Evolutionary conservation across 2,888 invertebrate species (phyloP), one percentile per base, ranked within the genome.

Genomic region (Ormyrus pomaceus): DNA sequence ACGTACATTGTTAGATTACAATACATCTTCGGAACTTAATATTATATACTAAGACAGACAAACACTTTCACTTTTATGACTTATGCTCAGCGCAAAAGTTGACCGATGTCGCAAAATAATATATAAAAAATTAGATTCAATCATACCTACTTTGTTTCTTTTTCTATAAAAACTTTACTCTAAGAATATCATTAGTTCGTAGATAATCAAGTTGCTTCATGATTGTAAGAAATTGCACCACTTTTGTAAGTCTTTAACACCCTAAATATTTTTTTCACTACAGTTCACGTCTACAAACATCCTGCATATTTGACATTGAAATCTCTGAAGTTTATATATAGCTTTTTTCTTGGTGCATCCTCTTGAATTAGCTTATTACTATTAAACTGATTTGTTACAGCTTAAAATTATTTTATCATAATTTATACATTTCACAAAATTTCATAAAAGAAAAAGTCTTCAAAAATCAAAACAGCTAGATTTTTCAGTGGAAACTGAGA

Each of bases 1-100:
- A 77, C 77, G 62, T 72, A 80, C 62, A 73, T 62, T 72, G 62
- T 72, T 79, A 62, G 62, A 65, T 70, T 65, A 74, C 79, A 64
- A 9, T 6, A 65, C 70, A 71, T 66, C 70, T 70, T 55, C 61
- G 59, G 13, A 71, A 71, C 71, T 62, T 79, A 68, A 73, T 45
- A n/a, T 56, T 73, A 73, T 13, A 73, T 51, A 59, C 45, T 78
- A 70, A 74, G 70, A 65, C 56, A 75, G 51, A 73, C 65, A 45
- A 59, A 70, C 62, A 75, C 51, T 65, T 79, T 70, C 65, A 45
- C 69, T 79, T 74, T 75, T 64, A 70, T 51, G 51, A 65, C 53
- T 62, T 55, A n/a, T 64, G 10, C 56, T 34, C 46, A 19, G 51
- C 34, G 13, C 48, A 75, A 45, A n/a, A 70, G 56, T 11, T 19